Base-by-base conservation (phyloP, 2,888 invertebrate genomes). In the Tetanocera ferruginea region DNA sequence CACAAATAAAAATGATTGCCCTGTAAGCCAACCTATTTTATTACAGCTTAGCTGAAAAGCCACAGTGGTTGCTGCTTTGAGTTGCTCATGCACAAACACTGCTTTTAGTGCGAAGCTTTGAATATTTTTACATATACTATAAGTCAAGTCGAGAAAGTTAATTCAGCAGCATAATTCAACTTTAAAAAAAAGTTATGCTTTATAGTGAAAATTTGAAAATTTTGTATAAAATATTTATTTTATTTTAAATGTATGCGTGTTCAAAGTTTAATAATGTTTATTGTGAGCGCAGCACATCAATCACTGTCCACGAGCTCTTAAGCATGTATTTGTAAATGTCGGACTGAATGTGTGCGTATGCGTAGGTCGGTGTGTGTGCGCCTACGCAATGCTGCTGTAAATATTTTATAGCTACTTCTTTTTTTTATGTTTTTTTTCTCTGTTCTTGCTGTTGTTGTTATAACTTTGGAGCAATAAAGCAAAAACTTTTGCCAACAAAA, bases 271-370 rank as follows among this genome's bases (percentile, higher is more conserved):
- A 60, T 28, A 49, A 62, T 72, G 19, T 76, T 73, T 57, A 69
- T 67, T 67, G 73, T 72, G 69, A 73, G 78, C 62, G 70, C 62
- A 72, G 73, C 64, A 70, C 55, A 79, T 79, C 75, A 76, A 76
- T 79, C 79, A 79, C 70, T 75, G 64, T 73, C 60, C 37, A 31
- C 28, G 57, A 8, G 11, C 37, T 9, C 49, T 14, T 73, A 23
- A 52, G 31, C 62, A 62, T 67, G 75, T 23, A 25, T 69, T 51
- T 69, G 51, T 17, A 14, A 43, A 11, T 60, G 57, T 55, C 55
- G 8, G 66, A n/a, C 11, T 66, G 66, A 28, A 60, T 60, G 28
- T 11, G 60, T 60, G 60, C 60, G 11, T 23, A 11, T 14, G 23
- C 6, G 4, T 43, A 31, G 17, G 31, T 23, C 11, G 4, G 43